phyloP scores from a whole-genome alignment of 2,797 vertebrate genomes.

The Gallinago nigripennis region DNA sequence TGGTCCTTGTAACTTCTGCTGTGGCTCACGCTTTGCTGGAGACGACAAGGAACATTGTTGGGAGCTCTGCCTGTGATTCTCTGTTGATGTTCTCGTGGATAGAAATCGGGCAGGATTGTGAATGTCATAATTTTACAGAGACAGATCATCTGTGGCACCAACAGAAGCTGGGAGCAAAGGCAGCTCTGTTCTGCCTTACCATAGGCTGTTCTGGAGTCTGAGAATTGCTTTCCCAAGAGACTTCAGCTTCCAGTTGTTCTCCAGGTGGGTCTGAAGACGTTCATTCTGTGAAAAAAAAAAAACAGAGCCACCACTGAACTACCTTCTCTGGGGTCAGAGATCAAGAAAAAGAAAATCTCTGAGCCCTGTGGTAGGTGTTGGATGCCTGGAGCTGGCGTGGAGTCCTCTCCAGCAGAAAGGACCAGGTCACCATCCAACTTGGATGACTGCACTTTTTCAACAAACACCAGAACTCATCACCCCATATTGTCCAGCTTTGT shows the following conservation, averaged over 20 bases:
- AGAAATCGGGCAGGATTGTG: not conserved
- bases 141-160: not conserved
- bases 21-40: not conserved
- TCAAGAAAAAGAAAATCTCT: not conserved
- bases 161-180: not conserved
- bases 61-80: not conserved
- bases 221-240: constrained; percentile 84
- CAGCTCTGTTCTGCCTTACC: constrained; percentile 66
- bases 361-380: not conserved
- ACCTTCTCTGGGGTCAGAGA: not conserved
- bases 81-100: not conserved
- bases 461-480: not conserved
- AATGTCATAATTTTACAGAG: not conserved
- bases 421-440: not conserved
- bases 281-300: constrained; percentile 72
- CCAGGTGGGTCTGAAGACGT: constrained; percentile 73
- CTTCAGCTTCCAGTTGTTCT: constrained; percentile 79
- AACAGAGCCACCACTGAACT: not conserved
- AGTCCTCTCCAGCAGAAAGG: not conserved
- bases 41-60: not conserved
- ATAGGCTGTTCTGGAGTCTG: constrained; percentile 84
- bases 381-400: not conserved
- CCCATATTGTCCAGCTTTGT: not conserved
- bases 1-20: not conserved
- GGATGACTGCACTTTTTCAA: not conserved